Conservation (phyloP, 2,113 vertebrate species). For the Anhinga rufa region DNA sequence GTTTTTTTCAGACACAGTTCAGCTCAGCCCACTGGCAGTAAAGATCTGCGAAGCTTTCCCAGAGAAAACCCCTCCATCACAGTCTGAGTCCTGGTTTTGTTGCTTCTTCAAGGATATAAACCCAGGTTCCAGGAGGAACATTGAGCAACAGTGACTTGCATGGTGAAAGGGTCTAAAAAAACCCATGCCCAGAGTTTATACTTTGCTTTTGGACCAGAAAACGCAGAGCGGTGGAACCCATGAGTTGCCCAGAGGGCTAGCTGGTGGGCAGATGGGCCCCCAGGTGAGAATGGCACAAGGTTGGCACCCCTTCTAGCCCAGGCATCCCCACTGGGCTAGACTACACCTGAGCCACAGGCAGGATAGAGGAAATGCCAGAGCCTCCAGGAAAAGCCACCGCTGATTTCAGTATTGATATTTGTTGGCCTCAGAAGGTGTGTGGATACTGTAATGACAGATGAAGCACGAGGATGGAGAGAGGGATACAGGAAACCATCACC, state of each 20-base stretch:
- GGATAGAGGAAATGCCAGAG: background rate
- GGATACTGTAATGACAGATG: background rate
- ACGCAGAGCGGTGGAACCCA: background rate
- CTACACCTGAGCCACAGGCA: background rate
- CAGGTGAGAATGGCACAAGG: background rate
- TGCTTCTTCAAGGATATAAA: background rate
- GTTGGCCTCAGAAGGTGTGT: background rate
- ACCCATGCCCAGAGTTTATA: fast-evolving
- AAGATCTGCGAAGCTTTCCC: background rate
- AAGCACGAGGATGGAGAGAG: background rate
- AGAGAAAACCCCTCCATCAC: background rate
- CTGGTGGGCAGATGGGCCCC: background rate
- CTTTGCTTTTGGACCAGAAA: background rate
- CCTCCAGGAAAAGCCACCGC: background rate
- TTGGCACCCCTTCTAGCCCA: background rate
- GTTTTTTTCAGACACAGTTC: background rate
- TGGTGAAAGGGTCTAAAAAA: background rate
- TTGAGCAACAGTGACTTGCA: background rate
- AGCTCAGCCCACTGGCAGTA: background rate
- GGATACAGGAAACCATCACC: background rate
- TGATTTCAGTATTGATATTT: background rate
- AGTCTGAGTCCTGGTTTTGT: background rate
- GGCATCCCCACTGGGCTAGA: background rate
- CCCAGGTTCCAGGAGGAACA: background rate
- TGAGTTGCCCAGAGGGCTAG: background rate